phyloP scores from a whole-genome alignment of 2,888 invertebrate genomes.

The Dendrolimus pini region DNA sequence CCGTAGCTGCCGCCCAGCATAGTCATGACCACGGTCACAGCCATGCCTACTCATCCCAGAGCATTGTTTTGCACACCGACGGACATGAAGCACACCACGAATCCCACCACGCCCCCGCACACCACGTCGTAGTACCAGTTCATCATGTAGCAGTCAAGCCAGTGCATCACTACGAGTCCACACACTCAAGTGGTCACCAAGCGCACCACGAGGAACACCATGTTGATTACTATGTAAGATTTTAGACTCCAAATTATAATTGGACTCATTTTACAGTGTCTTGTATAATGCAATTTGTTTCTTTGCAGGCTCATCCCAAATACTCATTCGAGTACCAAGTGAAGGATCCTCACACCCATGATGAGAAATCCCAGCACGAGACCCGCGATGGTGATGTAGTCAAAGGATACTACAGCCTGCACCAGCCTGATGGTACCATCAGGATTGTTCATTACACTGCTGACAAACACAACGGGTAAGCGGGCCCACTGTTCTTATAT shows the following conservation, averaged over 20 bases:
- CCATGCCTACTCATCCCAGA: constrained; percentile 31
- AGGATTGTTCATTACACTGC: constrained; percentile 12
- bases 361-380: constrained; percentile 70
- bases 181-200: background rate
- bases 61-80: constrained; percentile 21
- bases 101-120: background rate
- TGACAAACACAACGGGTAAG: constrained; percentile 19
- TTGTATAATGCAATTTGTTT: background rate
- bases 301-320: constrained; percentile 26
- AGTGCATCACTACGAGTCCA: background rate
- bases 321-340: constrained; percentile 71
- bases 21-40: constrained; percentile 22
- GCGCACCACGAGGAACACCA: background rate
- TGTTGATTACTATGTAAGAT: constrained; percentile 1
- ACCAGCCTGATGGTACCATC: constrained; percentile 12
- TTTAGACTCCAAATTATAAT: background rate
- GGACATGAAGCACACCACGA: constrained; percentile 6
- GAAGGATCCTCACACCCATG: constrained; percentile 46
- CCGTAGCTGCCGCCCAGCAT: constrained; percentile 22
- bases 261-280: background rate
- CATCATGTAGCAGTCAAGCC: background rate
- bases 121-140: constrained; percentile 9
- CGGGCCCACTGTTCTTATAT: no score
- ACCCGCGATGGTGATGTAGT: constrained; percentile 65
- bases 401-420: constrained; percentile 46